These are phyloP conservation scores for Sciaenops ocellatus DNA, from an alignment of 2,797 vertebrate genomes.

Conservation along the genomic window DNA sequence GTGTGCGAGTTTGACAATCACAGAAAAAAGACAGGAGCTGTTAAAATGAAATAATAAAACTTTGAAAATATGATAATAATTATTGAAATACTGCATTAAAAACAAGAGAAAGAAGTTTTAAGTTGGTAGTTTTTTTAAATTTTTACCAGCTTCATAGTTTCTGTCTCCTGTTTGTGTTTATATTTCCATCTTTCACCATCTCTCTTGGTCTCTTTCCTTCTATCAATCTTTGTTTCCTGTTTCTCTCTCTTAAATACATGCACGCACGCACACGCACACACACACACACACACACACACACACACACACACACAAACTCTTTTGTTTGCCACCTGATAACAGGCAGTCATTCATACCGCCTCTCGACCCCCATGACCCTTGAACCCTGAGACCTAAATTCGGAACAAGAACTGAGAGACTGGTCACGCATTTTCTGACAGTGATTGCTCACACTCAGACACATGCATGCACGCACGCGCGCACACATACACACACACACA, in stretches of 20 bases:
- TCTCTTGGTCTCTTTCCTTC: constrained; percentile 29
- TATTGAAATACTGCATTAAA: background rate
- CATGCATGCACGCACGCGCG: constrained; percentile 8
- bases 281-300: background rate
- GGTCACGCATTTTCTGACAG: constrained; percentile 61
- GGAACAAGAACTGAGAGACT: constrained; percentile 62
- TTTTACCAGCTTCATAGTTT: background rate
- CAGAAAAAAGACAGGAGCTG: background rate
- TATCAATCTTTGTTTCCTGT: constrained; percentile 59
- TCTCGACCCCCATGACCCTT: constrained; percentile 68
- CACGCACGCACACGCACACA: background rate
- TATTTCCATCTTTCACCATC: constrained; percentile 9
- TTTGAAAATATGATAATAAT: background rate
- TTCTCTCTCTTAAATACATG: constrained; percentile 33
- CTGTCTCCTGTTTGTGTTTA: constrained; percentile 29
- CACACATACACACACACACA: constrained; percentile 1
- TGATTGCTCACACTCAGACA: constrained; percentile 24
- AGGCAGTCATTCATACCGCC: constrained; percentile 70
- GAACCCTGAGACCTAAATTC: constrained; percentile 76
- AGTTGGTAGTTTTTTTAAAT: no score
- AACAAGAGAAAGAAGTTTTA: background rate
- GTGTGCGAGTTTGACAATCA: background rate
- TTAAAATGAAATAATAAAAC: background rate
- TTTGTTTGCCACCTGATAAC: constrained; percentile 79
- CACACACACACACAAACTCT: constrained; percentile 29